Evolutionary conservation across 1,140 invertebrate genomes (phyloP).

Genomic region (Homarus americanus): DNA sequence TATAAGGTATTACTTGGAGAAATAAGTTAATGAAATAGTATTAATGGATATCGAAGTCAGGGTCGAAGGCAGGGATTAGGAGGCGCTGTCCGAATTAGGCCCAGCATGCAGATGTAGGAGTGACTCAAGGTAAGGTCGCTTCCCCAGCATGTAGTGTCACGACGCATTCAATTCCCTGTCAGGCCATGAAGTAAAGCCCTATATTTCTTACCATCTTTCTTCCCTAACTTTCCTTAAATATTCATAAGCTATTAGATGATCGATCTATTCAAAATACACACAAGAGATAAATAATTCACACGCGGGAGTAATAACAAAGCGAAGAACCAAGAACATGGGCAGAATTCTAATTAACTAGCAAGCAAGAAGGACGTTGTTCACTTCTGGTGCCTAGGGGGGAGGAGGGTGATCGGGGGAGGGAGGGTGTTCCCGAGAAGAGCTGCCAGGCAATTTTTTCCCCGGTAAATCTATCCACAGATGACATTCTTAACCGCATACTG

Average conservation of each 20-base stretch:
- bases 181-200: conserved; percentile 68
- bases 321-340: conserved; percentile 11
- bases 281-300: conserved; percentile 43
- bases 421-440: too few species aligned
- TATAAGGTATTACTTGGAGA: too few species aligned
- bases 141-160: conserved; percentile 69
- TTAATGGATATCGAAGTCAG: conserved; percentile 9
- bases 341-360: conserved; percentile 44
- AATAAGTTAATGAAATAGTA: neutral
- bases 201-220: conserved; percentile 64
- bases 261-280: conserved; percentile 59
- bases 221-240: conserved; percentile 63
- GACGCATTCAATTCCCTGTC: conserved; percentile 70
- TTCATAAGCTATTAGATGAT: conserved; percentile 65
- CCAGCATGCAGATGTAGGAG: conserved; percentile 67
- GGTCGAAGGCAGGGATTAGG: neutral
- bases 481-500: conserved; percentile 21
- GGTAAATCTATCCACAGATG: conserved; percentile 20
- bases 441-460: conserved; percentile 1
- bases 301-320: conserved; percentile 38
- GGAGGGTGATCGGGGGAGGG: too few species aligned
- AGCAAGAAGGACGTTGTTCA: conserved; percentile 17
- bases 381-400: neutral
- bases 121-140: conserved; percentile 68
- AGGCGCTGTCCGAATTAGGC: conserved; percentile 66